Conservation (phyloP, 2,888 invertebrate species). For the Trichopria drosophilae region DNA sequence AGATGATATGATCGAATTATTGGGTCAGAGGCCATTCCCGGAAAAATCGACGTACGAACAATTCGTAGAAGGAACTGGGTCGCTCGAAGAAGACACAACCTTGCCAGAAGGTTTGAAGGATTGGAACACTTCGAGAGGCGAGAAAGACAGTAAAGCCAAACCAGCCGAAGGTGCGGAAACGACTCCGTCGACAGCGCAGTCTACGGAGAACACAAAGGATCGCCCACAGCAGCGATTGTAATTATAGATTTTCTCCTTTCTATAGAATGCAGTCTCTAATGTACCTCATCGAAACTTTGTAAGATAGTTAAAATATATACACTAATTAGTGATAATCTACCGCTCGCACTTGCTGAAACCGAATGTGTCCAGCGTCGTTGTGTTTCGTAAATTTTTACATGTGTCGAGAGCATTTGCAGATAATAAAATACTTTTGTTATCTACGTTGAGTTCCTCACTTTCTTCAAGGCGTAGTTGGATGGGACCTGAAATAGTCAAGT, state of each 20-base stretch:
- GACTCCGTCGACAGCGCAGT: conserved; percentile 12
- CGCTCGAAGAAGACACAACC: conserved; percentile 93
- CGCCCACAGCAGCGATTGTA: conserved; percentile 17
- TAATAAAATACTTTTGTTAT: conserved; percentile 18
- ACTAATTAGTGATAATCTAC: conserved; percentile 21
- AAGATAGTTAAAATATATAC: conserved; percentile 32
- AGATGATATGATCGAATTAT: conserved; percentile 95
- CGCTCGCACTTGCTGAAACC: conserved; percentile 7
- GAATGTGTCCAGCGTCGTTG: conserved; percentile 7
- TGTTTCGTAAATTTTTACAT: conserved; percentile 1
- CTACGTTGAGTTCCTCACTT: not conserved
- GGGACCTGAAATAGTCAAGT: too few relatives aligned
- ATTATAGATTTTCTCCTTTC: conserved; percentile 18
- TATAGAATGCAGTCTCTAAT: conserved; percentile 10
- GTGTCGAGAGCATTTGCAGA: not conserved
- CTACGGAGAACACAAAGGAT: conserved; percentile 25
- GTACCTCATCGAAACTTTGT: conserved; percentile 25
- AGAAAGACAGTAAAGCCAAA: not conserved
- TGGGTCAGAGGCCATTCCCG: conserved; percentile 92
- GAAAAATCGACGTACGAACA: conserved; percentile 99
- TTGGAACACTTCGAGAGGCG: conserved; percentile 79
- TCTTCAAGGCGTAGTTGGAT: conserved; percentile 2
- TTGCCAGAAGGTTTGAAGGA: conserved; percentile 93
- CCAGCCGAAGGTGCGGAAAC: not conserved
- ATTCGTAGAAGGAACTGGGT: conserved; percentile 97